Percentiles rank a stretch among this genome's conserved stretches.
These are phyloP conservation scores for Mus pahari DNA, from an alignment of 2,113 vertebrate genomes.

Conservation along the genomic window DNA sequence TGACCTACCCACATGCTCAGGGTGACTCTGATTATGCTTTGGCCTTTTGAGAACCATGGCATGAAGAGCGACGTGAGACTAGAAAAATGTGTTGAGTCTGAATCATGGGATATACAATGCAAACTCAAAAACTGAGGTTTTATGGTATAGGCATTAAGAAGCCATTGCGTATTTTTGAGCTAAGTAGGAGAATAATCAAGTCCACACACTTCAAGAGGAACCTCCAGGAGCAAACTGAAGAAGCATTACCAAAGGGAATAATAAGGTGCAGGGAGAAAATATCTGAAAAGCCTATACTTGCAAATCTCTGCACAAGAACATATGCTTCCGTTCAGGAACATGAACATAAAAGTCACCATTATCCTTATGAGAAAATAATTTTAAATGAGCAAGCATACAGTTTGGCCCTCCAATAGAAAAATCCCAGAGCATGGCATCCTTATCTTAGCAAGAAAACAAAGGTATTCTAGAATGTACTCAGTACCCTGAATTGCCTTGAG, in stretches of 20 bases:
- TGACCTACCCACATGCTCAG: background rate
- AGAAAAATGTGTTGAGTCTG: background rate
- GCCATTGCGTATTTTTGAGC: background rate
- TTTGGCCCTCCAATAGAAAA: background rate
- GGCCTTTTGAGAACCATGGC: background rate
- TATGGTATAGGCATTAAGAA: background rate
- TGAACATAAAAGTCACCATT: background rate
- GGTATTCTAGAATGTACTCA: background rate
- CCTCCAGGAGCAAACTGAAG: background rate
- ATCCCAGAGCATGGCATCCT: background rate
- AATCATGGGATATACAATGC: background rate
- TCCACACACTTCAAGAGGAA: background rate
- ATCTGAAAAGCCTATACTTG: background rate
- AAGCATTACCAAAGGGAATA: background rate
- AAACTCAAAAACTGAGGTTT: background rate
- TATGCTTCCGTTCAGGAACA: background rate
- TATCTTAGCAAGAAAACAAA: background rate
- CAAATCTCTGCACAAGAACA: background rate
- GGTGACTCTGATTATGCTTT: background rate
- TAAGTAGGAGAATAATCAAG: background rate
- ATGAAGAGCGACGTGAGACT: background rate
- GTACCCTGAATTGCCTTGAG: background rate
- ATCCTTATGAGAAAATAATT: conserved; percentile 22
- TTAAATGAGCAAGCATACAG: background rate
- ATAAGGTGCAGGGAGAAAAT: background rate